These are phyloP conservation scores for Xanthorhoe designata DNA, from an alignment of 2,888 invertebrate species.

Conservation along the genomic window DNA sequence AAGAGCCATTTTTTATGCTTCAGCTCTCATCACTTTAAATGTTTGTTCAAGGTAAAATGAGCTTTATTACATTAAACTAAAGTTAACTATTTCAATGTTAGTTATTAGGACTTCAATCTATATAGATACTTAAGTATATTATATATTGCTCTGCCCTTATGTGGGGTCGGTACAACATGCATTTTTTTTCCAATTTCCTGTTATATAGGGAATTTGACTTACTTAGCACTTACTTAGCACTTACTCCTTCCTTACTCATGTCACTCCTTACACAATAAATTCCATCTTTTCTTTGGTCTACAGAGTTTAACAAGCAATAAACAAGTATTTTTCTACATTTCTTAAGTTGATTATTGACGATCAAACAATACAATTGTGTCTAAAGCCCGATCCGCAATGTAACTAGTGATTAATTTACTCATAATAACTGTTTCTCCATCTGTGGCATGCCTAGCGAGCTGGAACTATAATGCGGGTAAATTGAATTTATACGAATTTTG, in stretches of 20 bases:
- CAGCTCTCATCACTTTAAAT: background rate
- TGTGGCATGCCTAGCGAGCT: constrained; percentile 21
- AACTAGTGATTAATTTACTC: background rate
- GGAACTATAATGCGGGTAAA: constrained; percentile 40
- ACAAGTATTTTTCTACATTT: too few species aligned
- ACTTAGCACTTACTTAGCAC: too few species aligned
- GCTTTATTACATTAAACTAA: background rate
- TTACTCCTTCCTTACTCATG: too few species aligned
- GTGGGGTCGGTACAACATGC: too few species aligned
- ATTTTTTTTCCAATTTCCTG: too few species aligned
- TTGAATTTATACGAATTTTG: constrained; percentile 36
- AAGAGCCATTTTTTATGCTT: constrained; percentile 19
- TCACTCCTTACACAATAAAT: too few species aligned
- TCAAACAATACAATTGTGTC: background rate
- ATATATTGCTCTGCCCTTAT: too few species aligned
- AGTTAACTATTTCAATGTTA: background rate
- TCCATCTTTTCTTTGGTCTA: too few species aligned
- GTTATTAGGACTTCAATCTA: too few species aligned
- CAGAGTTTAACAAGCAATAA: too few species aligned
- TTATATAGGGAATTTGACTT: too few species aligned
- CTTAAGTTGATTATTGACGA: background rate
- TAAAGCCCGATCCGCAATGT: background rate
- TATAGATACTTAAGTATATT: too few species aligned
- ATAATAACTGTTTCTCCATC: constrained; percentile 2
- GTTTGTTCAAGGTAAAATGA: background rate